These are phyloP conservation scores for Ectropis crepuscularia DNA, from an alignment of 2,888 invertebrate species.

Conservation along the genomic window DNA sequence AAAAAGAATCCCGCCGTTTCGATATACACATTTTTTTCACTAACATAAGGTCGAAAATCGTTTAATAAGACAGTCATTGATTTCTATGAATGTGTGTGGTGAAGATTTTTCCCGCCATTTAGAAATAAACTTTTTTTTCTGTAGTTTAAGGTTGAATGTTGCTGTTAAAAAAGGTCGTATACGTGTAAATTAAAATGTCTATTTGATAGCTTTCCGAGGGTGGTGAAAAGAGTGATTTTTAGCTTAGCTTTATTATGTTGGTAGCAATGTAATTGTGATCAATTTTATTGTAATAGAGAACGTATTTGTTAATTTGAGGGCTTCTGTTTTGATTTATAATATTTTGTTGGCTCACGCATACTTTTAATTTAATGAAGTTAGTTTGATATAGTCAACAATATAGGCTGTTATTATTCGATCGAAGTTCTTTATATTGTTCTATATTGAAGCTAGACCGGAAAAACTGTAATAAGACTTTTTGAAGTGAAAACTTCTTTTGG, in stretches of 20 bases:
- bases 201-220: constrained; percentile 49
- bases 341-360: constrained; percentile 20
- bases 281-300: constrained; percentile 66
- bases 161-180: constrained; percentile 28
- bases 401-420: no score
- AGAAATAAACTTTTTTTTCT: constrained; percentile 34
- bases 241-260: constrained; percentile 60
- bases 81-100: constrained; percentile 69
- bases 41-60: constrained; percentile 40
- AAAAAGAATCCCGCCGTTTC: constrained; percentile 2
- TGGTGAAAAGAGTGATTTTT: constrained; percentile 45
- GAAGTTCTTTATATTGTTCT: no score
- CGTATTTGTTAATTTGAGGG: constrained; percentile 63
- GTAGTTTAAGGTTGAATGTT: constrained; percentile 40
- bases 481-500: no score
- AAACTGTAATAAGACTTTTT: no score
- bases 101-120: constrained; percentile 13
- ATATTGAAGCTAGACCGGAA: no score
- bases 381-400: not conserved
- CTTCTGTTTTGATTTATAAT: constrained; percentile 47
- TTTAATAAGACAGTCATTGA: constrained; percentile 44
- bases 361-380: constrained; percentile 18
- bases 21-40: constrained; percentile 35
- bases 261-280: constrained; percentile 66
- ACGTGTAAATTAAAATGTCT: constrained; percentile 73